Evolutionary conservation across 1,140 invertebrate genomes (phyloP), one percentile per base, ranked within the genome.

Genomic region (Cyphomyrmex costatus): DNA sequence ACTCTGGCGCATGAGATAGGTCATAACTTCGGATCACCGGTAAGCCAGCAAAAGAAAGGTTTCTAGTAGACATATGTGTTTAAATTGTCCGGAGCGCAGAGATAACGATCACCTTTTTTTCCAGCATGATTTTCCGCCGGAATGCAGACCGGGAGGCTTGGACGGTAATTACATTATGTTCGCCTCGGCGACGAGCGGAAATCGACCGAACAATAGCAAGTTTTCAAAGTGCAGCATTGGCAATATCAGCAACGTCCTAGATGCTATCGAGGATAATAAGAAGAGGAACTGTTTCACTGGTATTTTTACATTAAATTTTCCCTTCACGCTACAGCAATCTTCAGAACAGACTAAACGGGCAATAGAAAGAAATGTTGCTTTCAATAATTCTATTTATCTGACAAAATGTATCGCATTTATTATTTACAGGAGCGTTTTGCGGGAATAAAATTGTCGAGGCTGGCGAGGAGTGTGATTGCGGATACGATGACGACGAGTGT

Each of bases 1-100:
- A 99, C 99, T 10, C 96, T 99, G 80, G 99, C 99, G 10, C 99
- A 99, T 94, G 99, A 99, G 95, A 99, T 99, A 92, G 99, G 99
- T 4, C 99, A 99, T 93, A 99, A 99, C 95, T 99, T 99, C 96
- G 99, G 99, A 74, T 99, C 99, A 87, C 98, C 98, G 93, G 98
- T 99, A 96, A 97, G 89, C 63, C 46, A 6, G 8, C 2, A 24
- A 14, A 16, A 27, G 21, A 58, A 21, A 24, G 3, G 30, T 30
- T 74, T 14, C 30, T 10, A 19, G 16, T 56, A 8, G 6, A 58
- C n/a, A 8, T 1, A 12, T 6, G 33, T 21, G 79, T 21, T 60
- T 8, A 42, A 30, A 33, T 3, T 36, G 36, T 46, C 73, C 68
- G 24, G 4, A 53, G 14, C 5, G 33, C 36, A 83, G 24, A 60